Evolutionary conservation across 2,113 vertebrate genomes (phyloP), one percentile per base, ranked within the genome.

Genomic region (Sebastes schlegelii): DNA sequence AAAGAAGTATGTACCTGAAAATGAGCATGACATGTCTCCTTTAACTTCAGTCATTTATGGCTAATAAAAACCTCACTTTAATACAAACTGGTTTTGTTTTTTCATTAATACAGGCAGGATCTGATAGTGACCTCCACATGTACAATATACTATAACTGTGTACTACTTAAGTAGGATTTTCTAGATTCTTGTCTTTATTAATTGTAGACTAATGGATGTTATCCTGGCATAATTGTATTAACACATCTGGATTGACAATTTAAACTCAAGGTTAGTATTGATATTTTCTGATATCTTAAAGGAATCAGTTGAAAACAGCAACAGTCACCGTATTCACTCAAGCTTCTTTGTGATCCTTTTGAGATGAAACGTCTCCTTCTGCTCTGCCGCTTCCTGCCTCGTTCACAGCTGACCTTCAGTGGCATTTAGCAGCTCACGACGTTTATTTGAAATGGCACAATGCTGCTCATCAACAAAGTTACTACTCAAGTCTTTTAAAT

Each of bases 391-490:
- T 57, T 58, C 48, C n/a, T 40, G 14, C 14, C 7, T 11, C 54
- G 45, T 16, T 46, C 23, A 34, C 45, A 52, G 19, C 6, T 79
- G 67, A 82, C 80, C 80, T 77, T 86, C 58, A 81, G 43, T 17
- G 55, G 68, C 55, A 86, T 77, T 77, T 61, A 66, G 51, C 49
- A n/a, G 23, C 63, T 78, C 0, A 1, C 14, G 54, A 10, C 49
- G 11, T 78, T 76, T 69, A 60, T 68, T 75, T 52, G 46, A 83
- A 74, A 80, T 76, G 61, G 4, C 74, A 71, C 34, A 65, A 51
- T 23, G n/a, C 74, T 34, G 55, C 74, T 79, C 80, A 73, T 81
- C 77, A 84, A 23, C 51, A 14, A 43, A 73, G 77, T 21, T 42
- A 73, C 73, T 16, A 57, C 61, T 73, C 3, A 0, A 48, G 45